A percentile compares a stretch with the other conserved stretches of the same genome.
phyloP scores from a whole-genome alignment of 2,797 vertebrate genomes.

The Huso huso region DNA sequence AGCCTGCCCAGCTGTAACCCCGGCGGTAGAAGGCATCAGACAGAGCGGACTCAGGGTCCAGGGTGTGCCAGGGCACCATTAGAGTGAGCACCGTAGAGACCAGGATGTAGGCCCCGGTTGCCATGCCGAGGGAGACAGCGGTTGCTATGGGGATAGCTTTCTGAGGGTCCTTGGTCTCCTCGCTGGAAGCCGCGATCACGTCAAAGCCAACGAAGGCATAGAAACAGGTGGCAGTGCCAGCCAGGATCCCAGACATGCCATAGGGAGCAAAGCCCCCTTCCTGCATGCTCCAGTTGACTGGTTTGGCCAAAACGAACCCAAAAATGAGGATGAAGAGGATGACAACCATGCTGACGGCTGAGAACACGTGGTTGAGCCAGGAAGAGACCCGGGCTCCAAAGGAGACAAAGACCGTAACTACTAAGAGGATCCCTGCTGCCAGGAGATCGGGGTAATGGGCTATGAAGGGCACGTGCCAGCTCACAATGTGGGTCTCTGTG shows the following conservation, averaged over 20 bases:
- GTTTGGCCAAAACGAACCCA: slow-evolving; percentile 79
- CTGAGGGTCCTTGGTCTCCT: slow-evolving; percentile 86
- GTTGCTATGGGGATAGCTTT: slow-evolving; percentile 80
- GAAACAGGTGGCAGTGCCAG: slow-evolving; percentile 90
- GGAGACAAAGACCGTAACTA: slow-evolving; percentile 81
- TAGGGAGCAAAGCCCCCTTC: slow-evolving; percentile 86
- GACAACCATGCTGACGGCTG: slow-evolving; percentile 69
- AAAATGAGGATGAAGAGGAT: slow-evolving; percentile 83
- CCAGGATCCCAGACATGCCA: slow-evolving; percentile 80
- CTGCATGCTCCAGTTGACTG: slow-evolving; percentile 75
- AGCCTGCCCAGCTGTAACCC: slow-evolving; percentile 88
- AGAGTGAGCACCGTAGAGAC: slow-evolving; percentile 85
- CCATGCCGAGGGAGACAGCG: slow-evolving; percentile 74
- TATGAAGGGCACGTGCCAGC: slow-evolving; percentile 80
- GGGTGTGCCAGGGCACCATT: slow-evolving; percentile 86
- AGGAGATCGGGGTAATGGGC: slow-evolving; percentile 85
- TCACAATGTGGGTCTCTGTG: slow-evolving; percentile 76
- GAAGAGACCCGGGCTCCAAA: slow-evolving; percentile 89
- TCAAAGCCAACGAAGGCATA: slow-evolving; percentile 94
- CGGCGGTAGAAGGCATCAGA: slow-evolving; percentile 86
- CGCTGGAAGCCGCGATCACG: slow-evolving; percentile 84
- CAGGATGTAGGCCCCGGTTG: slow-evolving; percentile 77
- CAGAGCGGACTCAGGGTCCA: slow-evolving; percentile 84
- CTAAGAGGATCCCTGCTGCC: slow-evolving; percentile 72
- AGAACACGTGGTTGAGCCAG: slow-evolving; percentile 91